Base-by-base conservation (phyloP, 2,888 invertebrate genomes). In the Chelonus formosanus region DNA sequence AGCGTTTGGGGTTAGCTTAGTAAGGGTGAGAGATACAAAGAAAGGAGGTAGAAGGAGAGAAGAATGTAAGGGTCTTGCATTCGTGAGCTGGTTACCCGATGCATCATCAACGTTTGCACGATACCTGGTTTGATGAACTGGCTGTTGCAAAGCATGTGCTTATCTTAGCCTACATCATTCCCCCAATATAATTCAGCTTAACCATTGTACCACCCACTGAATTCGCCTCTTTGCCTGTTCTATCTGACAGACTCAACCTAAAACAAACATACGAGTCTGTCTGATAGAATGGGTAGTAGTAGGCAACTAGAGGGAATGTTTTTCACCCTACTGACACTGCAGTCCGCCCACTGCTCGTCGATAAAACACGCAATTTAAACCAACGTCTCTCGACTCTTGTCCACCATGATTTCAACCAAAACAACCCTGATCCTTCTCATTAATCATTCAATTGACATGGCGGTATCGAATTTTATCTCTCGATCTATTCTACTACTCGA, bases 91-190 rank as follows among this genome's bases (percentile, higher is more conserved):
- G 72, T 77, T 77, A 72, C 70, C 74, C 70, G 76, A 78, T 78
- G 77, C 78, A 78, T 80, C 79, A 75, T 73, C 71, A 73, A 73
- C 77, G 68, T 73, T 73, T 67, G 74, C 74, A 73, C 76, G 77
- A 79, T 79, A 79, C 71, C 76, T 54, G 57, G 36, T 55, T 57
- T 78, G 78, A 78, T 78, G 77, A 79, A 79, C 78, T 74, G 76
- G 75, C 76, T 78, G 76, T 62, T 78, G 72, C 80, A 74, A 78
- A 74, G 75, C 75, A 74, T 78, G 76, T 80, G 78, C 80, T 81
- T 81, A 81, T 81, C 81, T 78, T 74, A 72, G 75, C 72, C 73
- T 71, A 75, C 81, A 80, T 78, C 78, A 74, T 75, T 78, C 77
- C 73, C 71, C 68, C 6, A 45, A 56, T 61, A 67, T 69, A 69